phyloP scores from a whole-genome alignment of 2,113 vertebrate genomes.

The Petrocephalus microphthalmus region DNA sequence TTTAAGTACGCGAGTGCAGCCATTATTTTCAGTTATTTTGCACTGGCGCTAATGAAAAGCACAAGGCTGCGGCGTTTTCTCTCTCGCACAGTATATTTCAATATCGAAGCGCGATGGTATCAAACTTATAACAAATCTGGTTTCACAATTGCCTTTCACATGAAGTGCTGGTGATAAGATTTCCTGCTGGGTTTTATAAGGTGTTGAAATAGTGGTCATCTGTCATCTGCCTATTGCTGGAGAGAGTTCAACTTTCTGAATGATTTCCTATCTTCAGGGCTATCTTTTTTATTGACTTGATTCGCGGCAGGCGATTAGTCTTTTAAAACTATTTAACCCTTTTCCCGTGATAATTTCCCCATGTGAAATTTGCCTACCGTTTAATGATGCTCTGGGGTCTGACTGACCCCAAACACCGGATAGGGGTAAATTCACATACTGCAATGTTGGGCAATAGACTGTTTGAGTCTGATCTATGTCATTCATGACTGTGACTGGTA shows the following conservation, averaged over 20 bases:
- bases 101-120: slow-evolving; percentile 15
- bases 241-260: background rate
- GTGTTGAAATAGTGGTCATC: slow-evolving; percentile 34
- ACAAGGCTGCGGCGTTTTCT: background rate
- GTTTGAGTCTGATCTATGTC: background rate
- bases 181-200: slow-evolving; percentile 34
- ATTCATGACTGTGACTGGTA: background rate
- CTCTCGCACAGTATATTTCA: background rate
- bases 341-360: no score
- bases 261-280: background rate
- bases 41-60: background rate
- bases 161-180: slow-evolving; percentile 20
- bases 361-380: no score
- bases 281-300: slow-evolving; percentile 23
- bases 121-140: slow-evolving; percentile 5
- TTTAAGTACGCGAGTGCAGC: background rate
- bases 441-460: no score
- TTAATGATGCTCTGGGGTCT: no score
- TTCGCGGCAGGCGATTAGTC: background rate
- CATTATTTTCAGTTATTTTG: background rate
- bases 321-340: background rate
- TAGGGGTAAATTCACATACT: background rate
- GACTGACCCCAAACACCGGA: no score
- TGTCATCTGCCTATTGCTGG: slow-evolving; percentile 29
- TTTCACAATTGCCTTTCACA: slow-evolving; percentile 25